Evolutionary conservation across 2,113 vertebrate genomes (phyloP), one percentile per base, ranked within the genome.

Genomic region (Ceratotherium simum): DNA sequence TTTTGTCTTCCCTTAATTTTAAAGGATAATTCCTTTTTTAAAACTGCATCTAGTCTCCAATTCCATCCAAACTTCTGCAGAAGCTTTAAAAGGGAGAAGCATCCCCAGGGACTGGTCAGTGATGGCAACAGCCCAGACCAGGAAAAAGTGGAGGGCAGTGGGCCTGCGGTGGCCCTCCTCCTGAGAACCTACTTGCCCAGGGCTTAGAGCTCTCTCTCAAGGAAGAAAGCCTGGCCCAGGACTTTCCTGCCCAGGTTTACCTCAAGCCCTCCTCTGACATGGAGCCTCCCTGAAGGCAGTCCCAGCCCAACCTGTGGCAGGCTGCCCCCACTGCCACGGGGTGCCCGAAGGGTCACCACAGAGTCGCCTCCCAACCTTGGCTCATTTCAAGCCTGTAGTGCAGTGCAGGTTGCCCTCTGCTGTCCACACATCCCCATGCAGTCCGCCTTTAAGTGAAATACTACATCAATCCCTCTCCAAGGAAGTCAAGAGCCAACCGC

Each of bases 1-100:
- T 96, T 93, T 95, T 62, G 46, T 88, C 64, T 70, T 20, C 73
- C 62, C 54, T 85, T 78, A 20, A 69, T 76, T 78, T 65, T 33
- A 75, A 94, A 94, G 64, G 62, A 16, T 7, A 25, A 21, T 13
- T 90, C 62, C 84, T 39, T 16, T 51, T 81, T 62, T 73, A 48
- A 88, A 93, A 85, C 21, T 67, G 25, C 27, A 84, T 25, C 64
- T 67, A 14, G 20, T 46, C 62, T 94, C 8, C 1, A 11, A 21
- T 3, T 62, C 69, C 20, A 42, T 46, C 21, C 85, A 65, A 88
- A 79, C 21, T 79, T 87, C 39, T 8, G 10, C 6, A 46, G 36
- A 65, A 85, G 58, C 42, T 70, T 94, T 75, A 13, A 70, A 92
- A 64, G n/a, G 64, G 64, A 51, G 17, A 12, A 8, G 33, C 8